Conservation (phyloP, 2,113 vertebrate genomes). For the Chloropsis cyanopogon region DNA sequence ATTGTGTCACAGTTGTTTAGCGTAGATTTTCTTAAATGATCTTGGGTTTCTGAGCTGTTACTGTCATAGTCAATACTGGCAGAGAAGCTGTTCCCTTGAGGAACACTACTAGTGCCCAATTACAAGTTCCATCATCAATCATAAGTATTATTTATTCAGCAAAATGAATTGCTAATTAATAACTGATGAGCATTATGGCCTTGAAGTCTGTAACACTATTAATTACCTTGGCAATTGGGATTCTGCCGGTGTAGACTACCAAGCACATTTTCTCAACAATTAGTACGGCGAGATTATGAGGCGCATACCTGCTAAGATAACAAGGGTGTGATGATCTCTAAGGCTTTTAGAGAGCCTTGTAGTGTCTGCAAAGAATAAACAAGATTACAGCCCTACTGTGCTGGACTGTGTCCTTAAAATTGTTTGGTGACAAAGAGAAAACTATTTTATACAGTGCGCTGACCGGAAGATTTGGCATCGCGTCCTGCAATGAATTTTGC, state of each 20-base stretch:
- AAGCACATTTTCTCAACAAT: conserved; percentile 82
- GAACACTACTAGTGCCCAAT: conserved; percentile 90
- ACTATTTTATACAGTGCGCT: rapidly evolving
- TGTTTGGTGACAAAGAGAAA: neutral
- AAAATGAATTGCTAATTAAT: conserved; percentile 99
- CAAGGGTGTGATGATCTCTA: conserved; percentile 49
- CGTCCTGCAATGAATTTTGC: neutral
- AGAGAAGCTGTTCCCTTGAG: conserved; percentile 85
- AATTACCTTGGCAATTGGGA: conserved; percentile 92
- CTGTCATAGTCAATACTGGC: conserved; percentile 83
- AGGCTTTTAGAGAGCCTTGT: conserved; percentile 61
- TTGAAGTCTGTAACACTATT: conserved; percentile 94
- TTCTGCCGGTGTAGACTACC: conserved; percentile 81
- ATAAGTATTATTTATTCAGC: conserved; percentile 99
- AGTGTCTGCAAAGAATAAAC: conserved; percentile 48
- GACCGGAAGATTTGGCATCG: neutral
- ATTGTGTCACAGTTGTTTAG: conserved; percentile 72
- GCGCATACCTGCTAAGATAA: conserved; percentile 77
- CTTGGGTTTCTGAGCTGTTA: conserved; percentile 74
- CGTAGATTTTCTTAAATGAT: conserved; percentile 63
- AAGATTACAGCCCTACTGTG: neutral
- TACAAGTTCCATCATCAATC: conserved; percentile 99
- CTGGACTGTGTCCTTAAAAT: neutral
- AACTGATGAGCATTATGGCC: conserved; percentile 99
- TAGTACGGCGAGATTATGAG: conserved; percentile 73